Base-by-base conservation (phyloP, 2,888 invertebrate genomes). In the Lomographa bimaculata region DNA sequence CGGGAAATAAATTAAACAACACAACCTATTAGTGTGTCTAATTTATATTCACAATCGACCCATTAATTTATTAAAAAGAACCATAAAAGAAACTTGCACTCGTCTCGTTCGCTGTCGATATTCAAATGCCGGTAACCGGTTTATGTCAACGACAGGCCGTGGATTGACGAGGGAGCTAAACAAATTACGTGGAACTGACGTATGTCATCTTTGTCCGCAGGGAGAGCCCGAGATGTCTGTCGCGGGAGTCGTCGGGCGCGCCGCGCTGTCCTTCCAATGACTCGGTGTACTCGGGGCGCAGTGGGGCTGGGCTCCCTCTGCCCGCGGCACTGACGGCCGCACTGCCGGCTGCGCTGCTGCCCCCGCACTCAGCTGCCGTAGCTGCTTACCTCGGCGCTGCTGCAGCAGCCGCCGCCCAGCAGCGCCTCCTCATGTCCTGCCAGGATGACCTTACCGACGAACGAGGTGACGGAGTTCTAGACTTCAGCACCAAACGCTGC, bases 161-260 rank as follows among this genome's bases (percentile, higher is more conserved):
- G 8, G 40, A 40, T 36, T 40, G 42, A 43, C 39, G 43, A 21
- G 33, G 39, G 44, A 37, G 49, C 30, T 66, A 68, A 70, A 46
- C 62, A 43, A 63, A 64, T 72, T 58, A 69, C 48, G 54, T 62
- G 48, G 50, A 59, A 57, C 58, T 69, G 66, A 72, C 51, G 46
- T 57, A 38, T 48, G 57, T 68, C 50, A 49, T 73, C 64, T 69
- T 89, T 89, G 90, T 85, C 91, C 92, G 7, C 92, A 96, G 95
- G 89, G 95, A 95, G 82, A 95, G 94, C 82, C 95, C 95, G 54
- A 92, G 95, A 71, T 95, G 95, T 84, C 93, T 95, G 57, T 96
- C 95, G 38, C 92, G 95, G 65, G 95, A 95, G 71, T 96, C 96
- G 41, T 93, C 93, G 50, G 93, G 93, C 51, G 91, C 91, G 57